phyloP scores from a whole-genome alignment of 2,113 vertebrate species.

The Serilophus lunatus region DNA sequence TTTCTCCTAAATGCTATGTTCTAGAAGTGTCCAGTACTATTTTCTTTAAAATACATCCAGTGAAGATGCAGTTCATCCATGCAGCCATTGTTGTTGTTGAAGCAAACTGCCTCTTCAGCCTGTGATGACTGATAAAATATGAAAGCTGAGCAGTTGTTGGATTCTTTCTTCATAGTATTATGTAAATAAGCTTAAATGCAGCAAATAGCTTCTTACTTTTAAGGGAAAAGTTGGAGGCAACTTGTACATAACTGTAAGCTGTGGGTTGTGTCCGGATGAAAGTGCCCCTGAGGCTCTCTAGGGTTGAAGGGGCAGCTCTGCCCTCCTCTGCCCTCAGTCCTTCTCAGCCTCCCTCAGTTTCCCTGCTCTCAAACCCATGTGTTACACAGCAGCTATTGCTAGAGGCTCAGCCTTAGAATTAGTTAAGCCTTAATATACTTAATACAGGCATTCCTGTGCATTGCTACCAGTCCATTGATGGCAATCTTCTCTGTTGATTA shows the following conservation, averaged over 20 bases:
- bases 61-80: neutral
- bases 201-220: neutral
- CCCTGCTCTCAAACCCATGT: neutral
- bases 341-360: neutral
- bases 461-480: neutral
- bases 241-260: neutral
- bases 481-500: neutral
- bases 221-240: neutral
- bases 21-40: neutral
- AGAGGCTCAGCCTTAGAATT: neutral
- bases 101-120: neutral
- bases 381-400: neutral
- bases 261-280: neutral
- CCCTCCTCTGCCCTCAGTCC: fast-evolving
- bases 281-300: too few relatives aligned
- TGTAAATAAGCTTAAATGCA: neutral
- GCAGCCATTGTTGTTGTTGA: neutral
- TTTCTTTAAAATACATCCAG: neutral
- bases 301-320: neutral
- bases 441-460: neutral
- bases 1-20: neutral
- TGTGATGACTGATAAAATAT: neutral
- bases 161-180: neutral
- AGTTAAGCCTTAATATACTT: neutral
- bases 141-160: neutral